Percentiles rank a stretch among this genome's conserved stretches.
Evolutionary conservation across 2,113 vertebrate species (phyloP).

Genomic region (Alosa alosa): DNA sequence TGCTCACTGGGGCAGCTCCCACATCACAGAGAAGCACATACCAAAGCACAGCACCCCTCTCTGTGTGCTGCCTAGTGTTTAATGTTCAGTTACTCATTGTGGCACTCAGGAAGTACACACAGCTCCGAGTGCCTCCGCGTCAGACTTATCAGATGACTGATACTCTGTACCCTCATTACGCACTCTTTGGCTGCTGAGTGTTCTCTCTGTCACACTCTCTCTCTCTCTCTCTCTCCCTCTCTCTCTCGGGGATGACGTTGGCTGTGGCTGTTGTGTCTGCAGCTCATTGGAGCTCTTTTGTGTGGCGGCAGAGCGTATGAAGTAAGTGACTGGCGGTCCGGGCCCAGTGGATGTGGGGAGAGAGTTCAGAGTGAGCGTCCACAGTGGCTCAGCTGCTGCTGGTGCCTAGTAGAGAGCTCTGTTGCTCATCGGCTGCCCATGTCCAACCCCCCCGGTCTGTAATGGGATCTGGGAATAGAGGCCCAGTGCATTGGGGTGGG

Average conservation of each 20-base stretch:
- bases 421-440: neutral
- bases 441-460: neutral
- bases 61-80: neutral
- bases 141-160: neutral
- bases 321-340: neutral
- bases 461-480: constrained; percentile 2
- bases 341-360: neutral
- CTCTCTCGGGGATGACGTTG: neutral
- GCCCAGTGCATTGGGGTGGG: neutral
- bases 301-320: neutral
- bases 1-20: neutral
- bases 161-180: neutral
- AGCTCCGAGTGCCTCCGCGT: neutral
- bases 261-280: neutral
- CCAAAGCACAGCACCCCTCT: neutral
- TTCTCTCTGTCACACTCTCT: too few relatives aligned
- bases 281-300: neutral
- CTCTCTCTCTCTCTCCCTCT: too few relatives aligned
- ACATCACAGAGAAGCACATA: neutral
- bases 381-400: neutral
- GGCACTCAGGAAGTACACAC: constrained; percentile 7
- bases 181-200: neutral
- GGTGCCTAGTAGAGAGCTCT: neutral
- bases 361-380: neutral
- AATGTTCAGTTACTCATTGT: neutral